Evolutionary conservation across 2,888 invertebrate genomes (phyloP).

Genomic region (Trichopria drosophilae): DNA sequence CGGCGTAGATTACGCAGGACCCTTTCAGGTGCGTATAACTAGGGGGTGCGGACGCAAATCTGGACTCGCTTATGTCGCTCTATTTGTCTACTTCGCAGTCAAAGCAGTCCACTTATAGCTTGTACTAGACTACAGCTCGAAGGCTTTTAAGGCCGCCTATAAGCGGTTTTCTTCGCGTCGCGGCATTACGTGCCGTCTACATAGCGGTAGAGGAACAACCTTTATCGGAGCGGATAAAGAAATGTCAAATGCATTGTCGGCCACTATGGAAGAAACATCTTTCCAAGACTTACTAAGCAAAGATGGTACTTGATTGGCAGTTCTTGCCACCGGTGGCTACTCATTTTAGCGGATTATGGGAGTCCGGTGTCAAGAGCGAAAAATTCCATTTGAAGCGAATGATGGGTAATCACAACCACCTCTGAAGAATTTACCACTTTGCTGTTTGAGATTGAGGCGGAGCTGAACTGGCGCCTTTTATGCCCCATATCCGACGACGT

Average conservation of each 20-base stretch:
- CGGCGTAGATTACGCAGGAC: no score
- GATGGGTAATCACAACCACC: constrained; percentile 36
- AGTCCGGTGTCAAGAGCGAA: constrained; percentile 40
- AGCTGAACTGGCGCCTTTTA: constrained; percentile 43
- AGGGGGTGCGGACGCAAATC: no score
- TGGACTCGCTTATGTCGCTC: constrained; percentile 32
- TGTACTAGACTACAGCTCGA: constrained; percentile 32
- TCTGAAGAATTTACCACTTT: constrained; percentile 43
- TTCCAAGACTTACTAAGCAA: not conserved
- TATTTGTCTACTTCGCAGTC: constrained; percentile 37
- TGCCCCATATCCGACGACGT: constrained; percentile 36
- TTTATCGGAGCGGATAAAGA: constrained; percentile 12
- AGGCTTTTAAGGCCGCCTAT: constrained; percentile 35
- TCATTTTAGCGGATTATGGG: constrained; percentile 45
- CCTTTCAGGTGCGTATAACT: no score
- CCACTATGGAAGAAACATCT: not conserved
- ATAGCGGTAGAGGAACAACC: constrained; percentile 19
- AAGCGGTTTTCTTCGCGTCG: constrained; percentile 15
- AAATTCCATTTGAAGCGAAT: constrained; percentile 43
- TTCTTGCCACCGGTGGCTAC: constrained; percentile 44
- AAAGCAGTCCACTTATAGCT: constrained; percentile 39
- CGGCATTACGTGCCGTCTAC: constrained; percentile 4
- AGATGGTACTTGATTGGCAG: constrained; percentile 39
- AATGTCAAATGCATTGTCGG: not conserved
- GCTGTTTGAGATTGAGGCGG: constrained; percentile 40